Base-by-base conservation (phyloP, 2,113 vertebrate species). In the Neogobius melanostomus region DNA sequence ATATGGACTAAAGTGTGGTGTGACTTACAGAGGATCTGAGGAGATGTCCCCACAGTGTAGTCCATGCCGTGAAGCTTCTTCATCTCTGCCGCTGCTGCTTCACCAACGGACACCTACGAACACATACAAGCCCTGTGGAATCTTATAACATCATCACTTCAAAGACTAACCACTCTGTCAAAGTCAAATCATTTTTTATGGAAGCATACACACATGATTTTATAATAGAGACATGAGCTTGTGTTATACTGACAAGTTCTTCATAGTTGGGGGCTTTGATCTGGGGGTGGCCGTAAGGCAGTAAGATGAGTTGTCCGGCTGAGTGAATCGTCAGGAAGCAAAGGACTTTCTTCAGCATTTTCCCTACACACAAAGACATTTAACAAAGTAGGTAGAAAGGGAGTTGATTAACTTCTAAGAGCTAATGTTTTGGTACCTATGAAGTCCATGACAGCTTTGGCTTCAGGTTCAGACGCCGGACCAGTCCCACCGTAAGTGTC, bases 271-370 rank as follows among this genome's bases (percentile, higher is more conserved):
- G 91, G 67, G 92, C 66, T 71, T 88, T 88, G 59, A 82, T 49
- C 56, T 79, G 74, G 21, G 92, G 90, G 52, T 89, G 93, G 6
- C 93, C 92, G 0, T 94, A 93, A 0, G 92, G 92, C 0, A 73
- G 77, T 56, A 94, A 91, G 48, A 94, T 90, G 56, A 90, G 70
- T 66, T 94, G 93, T 7, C 93, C 90, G 0, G 91, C 87, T 8
- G 91, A 94, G 15, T 93, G 91, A 3, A 94, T 88, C 59, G 93
- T 92, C 76, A 95, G 88, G 74, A 84, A 94, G 71, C 91, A 94
- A 11, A 91, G 9, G 61, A 91, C 85, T 42, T 90, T 76, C 1
- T 62, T 72, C 60, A 80, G 83, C 59, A 74, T 87, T 48, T 6
- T 71, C 63, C 86, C 57, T 5, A 43, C 0, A 67, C 1, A 68